Base-by-base conservation (phyloP, 2,888 invertebrate species). In the Trachelus stipa region DNA sequence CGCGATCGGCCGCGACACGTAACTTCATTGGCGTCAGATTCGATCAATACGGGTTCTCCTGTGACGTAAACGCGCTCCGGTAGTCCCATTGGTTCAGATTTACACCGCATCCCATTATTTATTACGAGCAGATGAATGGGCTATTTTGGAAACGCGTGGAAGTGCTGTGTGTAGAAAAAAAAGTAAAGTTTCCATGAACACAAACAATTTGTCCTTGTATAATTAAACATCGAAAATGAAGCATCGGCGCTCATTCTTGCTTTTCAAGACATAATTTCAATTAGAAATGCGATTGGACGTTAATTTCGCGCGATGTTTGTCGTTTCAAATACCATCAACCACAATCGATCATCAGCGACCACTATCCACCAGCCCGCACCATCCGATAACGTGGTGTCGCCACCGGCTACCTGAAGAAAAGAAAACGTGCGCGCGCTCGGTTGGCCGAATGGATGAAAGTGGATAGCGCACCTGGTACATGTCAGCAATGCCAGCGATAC, bases 41-140 rank as follows among this genome's bases (percentile, higher is more conserved):
- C 85, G 92, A 93, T 93, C 93, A 93, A 93, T 93, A 93, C 90
- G 85, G 88, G 88, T 90, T 86, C 88, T 86, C 89, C 87, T 89
- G 91, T 93, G 93, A 93, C 93, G 93, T 92, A 93, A 93, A 91
- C 88, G 83, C 86, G 86, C 87, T 88, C 87, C 88, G 89, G 88
- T 87, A 87, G 88, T 90, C 89, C 91, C 89, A 93, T 93, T 93
- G 93, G 93, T 90, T 90, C 88, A 87, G 88, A 90, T 90, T 88
- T 91, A 91, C 89, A 84, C 92, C 92, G 92, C 92, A 92, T 93
- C 92, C 92, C 90, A 92, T 93, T 93, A 93, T 92, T 93, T 93
- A 93, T 93, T 92, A 92, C 92, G 91, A 90, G 91, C 92, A 91
- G 90, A 92, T 92, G 92, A 92, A 92, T 92, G 92, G 91, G 89